Conservation (phyloP, 2,797 vertebrate species). For the Cephalopachus bancanus region DNA sequence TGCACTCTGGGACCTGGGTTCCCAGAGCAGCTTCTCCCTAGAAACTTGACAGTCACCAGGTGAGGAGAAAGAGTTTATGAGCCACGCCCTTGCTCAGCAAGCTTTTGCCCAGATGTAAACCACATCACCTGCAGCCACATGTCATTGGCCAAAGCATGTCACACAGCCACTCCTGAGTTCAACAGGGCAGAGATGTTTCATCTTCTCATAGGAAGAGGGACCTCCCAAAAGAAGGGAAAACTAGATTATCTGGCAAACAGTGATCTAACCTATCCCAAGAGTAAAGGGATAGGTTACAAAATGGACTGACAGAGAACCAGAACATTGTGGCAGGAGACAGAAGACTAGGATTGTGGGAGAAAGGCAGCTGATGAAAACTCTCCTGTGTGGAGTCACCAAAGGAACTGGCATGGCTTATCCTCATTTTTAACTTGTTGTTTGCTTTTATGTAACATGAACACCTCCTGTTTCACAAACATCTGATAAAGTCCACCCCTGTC, state of each 20-base stretch:
- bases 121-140: too few relatives aligned
- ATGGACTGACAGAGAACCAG: background rate
- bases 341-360: background rate
- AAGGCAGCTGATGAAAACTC: background rate
- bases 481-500: background rate
- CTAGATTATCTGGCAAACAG: background rate
- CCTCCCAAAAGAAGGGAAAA: background rate
- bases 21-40: background rate
- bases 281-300: fast-evolving
- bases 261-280: fast-evolving
- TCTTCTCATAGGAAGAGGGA: background rate
- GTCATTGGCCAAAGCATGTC: background rate
- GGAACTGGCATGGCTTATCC: background rate
- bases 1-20: background rate
- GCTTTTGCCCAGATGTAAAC: background rate
- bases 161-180: background rate
- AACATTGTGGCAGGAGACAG: background rate
- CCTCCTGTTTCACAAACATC: background rate
- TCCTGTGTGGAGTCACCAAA: background rate
- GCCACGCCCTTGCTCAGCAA: background rate
- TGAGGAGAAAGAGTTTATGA: background rate
- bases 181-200: too few relatives aligned
- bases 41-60: background rate
- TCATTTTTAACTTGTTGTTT: background rate
- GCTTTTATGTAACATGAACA: background rate